phyloP scores from a whole-genome alignment of 92 coral and sea anemone genomes.

The Meandrina meandrites region DNA sequence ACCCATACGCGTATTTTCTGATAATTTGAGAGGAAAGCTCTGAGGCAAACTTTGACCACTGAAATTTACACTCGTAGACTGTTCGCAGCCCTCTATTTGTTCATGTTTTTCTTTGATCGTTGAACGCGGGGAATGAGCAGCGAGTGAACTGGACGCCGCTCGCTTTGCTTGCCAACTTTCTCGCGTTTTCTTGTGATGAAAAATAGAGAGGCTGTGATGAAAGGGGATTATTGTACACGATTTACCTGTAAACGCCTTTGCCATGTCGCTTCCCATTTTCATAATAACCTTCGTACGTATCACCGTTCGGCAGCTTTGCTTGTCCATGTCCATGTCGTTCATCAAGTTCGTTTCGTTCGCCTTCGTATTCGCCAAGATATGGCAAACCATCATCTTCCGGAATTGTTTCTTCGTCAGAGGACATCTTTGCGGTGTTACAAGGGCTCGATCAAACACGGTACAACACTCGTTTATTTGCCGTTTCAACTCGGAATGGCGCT shows the following conservation, averaged over 20 bases:
- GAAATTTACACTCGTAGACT: no score
- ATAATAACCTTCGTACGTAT: constrained; percentile 79
- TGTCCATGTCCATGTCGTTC: constrained; percentile 80
- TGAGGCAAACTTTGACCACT: no score
- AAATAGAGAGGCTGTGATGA: no score
- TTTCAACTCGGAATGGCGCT: neutral
- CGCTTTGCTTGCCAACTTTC: no score
- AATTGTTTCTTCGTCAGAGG: constrained; percentile 70
- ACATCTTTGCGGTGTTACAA: constrained; percentile 39
- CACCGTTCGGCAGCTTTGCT: constrained; percentile 87
- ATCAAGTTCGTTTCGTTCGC: constrained; percentile 77
- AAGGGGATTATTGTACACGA: neutral
- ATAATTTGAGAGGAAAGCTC: no score
- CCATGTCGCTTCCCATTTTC: constrained; percentile 83
- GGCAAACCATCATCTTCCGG: constrained; percentile 79
- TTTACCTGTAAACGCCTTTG: constrained; percentile 78
- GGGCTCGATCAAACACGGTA: neutral
- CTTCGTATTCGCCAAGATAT: constrained; percentile 83
- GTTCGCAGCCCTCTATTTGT: no score
- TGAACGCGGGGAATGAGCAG: no score
- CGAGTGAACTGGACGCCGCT: no score
- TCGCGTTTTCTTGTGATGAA: no score
- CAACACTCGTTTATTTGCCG: neutral
- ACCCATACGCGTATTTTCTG: no score
- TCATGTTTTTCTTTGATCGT: no score